Base-by-base conservation (phyloP, 2,888 invertebrate species). In the Furcula furcula region DNA sequence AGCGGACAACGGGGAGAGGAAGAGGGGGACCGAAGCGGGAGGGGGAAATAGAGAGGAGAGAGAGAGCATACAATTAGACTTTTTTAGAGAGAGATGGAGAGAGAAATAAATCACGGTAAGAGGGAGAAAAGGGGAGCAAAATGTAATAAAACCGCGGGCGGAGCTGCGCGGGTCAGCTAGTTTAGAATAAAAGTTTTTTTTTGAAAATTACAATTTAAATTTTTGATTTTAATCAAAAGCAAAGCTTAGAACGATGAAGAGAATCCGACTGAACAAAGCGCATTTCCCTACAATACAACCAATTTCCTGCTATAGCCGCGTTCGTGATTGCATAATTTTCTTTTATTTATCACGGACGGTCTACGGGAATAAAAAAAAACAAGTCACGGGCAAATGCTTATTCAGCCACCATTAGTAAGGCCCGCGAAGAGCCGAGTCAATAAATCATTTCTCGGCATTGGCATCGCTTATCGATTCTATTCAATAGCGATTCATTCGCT, bases 391-490 rank as follows among this genome's bases (percentile, higher is more conserved):
- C 55, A 51, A 70, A 40, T 49, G 65, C 60, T 65, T 64, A 65
- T 67, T 65, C 66, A 65, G 65, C 64, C 50, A 45, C 68, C 68
- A 67, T 67, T 67, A 67, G 59, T 39, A 47, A 37, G 37, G 36
- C 43, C 56, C 55, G 43, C 58, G 61, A 59, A 59, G 56, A 67
- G 66, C 62, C 65, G 65, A 80, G 79, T 77, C 80, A 77, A 84
- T 85, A 84, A 85, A 84, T 85, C 84, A 85, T 85, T 65, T 68
- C 73, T 71, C 70, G 56, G 67, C 69, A 64, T 68, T 69, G 71
- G 73, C 77, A 72, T 81, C 26, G 80, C 74, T 76, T 73, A 75
- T 73, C 76, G 76, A 76, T 76, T 77, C 77, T 69, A 79, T 80
- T 83, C 67, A 78, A 78, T 74, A 74, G 70, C 74, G 69, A 79